Evolutionary conservation across 2,113 vertebrate genomes (phyloP).

Genomic region (Salvelinus namaycush): DNA sequence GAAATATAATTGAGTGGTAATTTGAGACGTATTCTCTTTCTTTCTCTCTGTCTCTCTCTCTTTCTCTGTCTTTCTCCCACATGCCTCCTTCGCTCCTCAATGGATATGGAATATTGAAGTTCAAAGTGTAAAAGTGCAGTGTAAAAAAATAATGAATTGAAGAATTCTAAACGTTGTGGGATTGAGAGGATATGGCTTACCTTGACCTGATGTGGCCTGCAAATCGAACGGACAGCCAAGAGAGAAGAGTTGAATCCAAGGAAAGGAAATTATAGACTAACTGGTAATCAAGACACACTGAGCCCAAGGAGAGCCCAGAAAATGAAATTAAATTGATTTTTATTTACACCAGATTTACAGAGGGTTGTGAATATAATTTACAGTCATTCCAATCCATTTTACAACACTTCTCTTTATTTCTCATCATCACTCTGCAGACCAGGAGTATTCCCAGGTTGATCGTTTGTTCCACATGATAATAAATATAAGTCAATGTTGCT

Average conservation of each 20-base stretch:
- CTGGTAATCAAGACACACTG: slow-evolving; percentile 33
- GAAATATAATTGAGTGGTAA: slow-evolving; percentile 71
- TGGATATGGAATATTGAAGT: slow-evolving; percentile 61
- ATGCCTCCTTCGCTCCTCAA: neutral
- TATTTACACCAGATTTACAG: slow-evolving; percentile 66
- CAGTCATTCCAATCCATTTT: slow-evolving; percentile 56
- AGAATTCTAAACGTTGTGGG: slow-evolving; percentile 37
- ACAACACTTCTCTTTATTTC: slow-evolving; percentile 6
- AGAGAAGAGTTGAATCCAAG: slow-evolving; percentile 36
- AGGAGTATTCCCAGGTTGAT: slow-evolving; percentile 41
- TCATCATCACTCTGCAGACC: slow-evolving; percentile 20
- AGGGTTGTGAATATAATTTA: slow-evolving; percentile 54
- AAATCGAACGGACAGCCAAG: slow-evolving; percentile 19
- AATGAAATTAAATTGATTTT: slow-evolving; percentile 59
- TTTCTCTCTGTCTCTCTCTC: neutral
- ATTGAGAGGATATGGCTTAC: slow-evolving; percentile 36
- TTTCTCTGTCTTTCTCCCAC: too few species aligned
- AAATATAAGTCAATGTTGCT: slow-evolving; percentile 69
- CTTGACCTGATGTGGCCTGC: slow-evolving; percentile 33
- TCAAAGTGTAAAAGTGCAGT: slow-evolving; percentile 45
- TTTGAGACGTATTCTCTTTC: slow-evolving; percentile 56
- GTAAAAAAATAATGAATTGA: slow-evolving; percentile 39
- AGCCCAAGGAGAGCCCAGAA: slow-evolving; percentile 31
- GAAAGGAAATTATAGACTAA: slow-evolving; percentile 58
- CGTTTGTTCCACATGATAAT: slow-evolving; percentile 46